Conservation (phyloP, 1,140 invertebrate genomes). For the Mercenaria mercenaria region DNA sequence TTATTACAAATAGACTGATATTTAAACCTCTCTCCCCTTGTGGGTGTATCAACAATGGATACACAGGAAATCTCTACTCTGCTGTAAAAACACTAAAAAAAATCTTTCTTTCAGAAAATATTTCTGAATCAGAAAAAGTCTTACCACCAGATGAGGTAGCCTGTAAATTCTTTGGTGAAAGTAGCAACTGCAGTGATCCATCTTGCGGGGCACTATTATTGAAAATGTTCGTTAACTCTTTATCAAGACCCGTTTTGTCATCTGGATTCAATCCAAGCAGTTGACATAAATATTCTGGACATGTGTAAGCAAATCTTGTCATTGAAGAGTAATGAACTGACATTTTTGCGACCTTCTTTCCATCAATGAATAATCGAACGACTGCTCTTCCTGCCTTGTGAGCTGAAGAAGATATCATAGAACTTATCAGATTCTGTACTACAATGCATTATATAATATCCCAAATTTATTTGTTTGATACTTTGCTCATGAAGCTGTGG, state of each 20-base stretch:
- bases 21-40: too few species aligned
- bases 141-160: neutral
- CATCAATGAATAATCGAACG: slow-evolving; percentile 40
- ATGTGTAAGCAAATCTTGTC: slow-evolving; percentile 48
- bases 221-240: slow-evolving; percentile 26
- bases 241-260: slow-evolving; percentile 41
- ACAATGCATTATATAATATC: too few species aligned
- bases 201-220: slow-evolving; percentile 21
- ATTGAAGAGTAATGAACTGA: slow-evolving; percentile 25
- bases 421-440: too few species aligned
- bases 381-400: slow-evolving; percentile 16
- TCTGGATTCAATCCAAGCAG: slow-evolving; percentile 32
- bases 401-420: slow-evolving; percentile 28
- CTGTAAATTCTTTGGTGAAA: slow-evolving; percentile 16
- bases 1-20: too few species aligned
- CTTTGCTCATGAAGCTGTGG: too few species aligned
- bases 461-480: too few species aligned
- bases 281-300: slow-evolving; percentile 49
- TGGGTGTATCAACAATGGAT: too few species aligned
- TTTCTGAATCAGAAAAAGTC: too few species aligned
- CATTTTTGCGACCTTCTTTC: neutral
- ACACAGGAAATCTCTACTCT: too few species aligned
- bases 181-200: neutral
- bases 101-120: too few species aligned
- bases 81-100: too few species aligned